Evolutionary conservation across 2,113 vertebrate genomes (phyloP).

Genomic region (Irena cyanogastra): DNA sequence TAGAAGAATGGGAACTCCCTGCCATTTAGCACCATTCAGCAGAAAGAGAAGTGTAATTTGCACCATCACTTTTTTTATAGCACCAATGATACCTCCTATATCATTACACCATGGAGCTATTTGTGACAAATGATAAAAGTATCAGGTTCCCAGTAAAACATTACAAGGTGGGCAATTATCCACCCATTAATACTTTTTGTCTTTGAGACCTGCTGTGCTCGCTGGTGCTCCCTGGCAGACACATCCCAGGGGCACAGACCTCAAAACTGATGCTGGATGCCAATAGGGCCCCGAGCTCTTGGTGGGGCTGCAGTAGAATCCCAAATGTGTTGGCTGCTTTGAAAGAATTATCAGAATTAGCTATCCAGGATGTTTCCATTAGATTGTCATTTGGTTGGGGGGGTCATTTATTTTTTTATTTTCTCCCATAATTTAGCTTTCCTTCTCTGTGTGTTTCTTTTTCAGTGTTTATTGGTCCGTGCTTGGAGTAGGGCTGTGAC

Average conservation of each 20-base stretch:
- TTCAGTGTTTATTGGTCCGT: neutral
- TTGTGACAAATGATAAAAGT: slow-evolving; percentile 23
- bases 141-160: slow-evolving; percentile 19
- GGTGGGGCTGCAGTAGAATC: neutral
- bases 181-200: neutral
- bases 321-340: neutral
- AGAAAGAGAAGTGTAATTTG: slow-evolving; percentile 43
- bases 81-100: neutral
- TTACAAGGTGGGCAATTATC: slow-evolving; percentile 20
- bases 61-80: slow-evolving; percentile 39
- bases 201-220: neutral
- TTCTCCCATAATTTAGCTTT: neutral
- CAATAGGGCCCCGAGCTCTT: rapidly evolving
- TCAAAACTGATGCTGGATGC: neutral
- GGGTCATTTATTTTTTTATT: neutral
- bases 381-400: neutral
- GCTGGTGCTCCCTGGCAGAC: neutral
- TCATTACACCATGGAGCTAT: neutral
- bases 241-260: neutral
- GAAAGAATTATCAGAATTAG: neutral
- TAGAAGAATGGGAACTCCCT: slow-evolving; percentile 40
- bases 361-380: neutral
- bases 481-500: neutral
- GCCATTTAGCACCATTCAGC: slow-evolving; percentile 33
- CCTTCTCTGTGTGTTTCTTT: neutral